These are phyloP conservation scores for Helicoverpa zea DNA, from an alignment of 1,140 invertebrate genomes.

Conservation along the genomic window DNA sequence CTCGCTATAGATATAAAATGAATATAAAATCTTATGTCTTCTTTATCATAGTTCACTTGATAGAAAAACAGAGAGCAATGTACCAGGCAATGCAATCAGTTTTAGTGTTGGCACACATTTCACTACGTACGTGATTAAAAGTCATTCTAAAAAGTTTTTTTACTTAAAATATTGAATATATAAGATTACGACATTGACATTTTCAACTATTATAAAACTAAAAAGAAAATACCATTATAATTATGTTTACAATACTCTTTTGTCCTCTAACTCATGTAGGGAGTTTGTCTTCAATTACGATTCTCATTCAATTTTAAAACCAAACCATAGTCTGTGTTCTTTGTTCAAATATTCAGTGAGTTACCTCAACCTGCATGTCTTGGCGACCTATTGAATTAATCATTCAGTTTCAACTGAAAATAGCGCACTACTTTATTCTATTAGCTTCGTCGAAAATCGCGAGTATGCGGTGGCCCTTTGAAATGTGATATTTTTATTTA, in stretches of 20 bases:
- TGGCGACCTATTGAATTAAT: constrained; percentile 5
- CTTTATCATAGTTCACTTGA: not conserved
- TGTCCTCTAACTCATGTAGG: too few relatives aligned
- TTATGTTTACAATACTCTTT: too few relatives aligned
- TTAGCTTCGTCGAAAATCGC: not conserved
- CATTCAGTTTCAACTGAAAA: not conserved
- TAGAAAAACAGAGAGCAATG: not conserved
- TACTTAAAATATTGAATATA: too few relatives aligned
- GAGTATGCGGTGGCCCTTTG: not conserved
- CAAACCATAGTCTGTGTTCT: not conserved
- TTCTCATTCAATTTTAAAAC: constrained; percentile 5
- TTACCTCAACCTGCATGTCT: not conserved
- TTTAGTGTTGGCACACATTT: not conserved
- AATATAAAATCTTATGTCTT: not conserved
- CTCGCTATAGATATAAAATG: not conserved
- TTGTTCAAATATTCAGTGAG: constrained; percentile 2
- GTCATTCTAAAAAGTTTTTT: too few relatives aligned
- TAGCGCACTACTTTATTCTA: constrained; percentile 7
- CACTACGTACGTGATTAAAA: not conserved
- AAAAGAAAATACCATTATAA: too few relatives aligned
- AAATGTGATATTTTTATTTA: not conserved
- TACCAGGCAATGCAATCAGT: not conserved
- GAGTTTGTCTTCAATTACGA: not conserved
- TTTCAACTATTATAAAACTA: too few relatives aligned
- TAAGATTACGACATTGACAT: too few relatives aligned